Percentiles rank a stretch among this genome's conserved stretches.
These are phyloP conservation scores for Pollachius pollachius DNA, from an alignment of 2,113 vertebrate species.

Conservation along the genomic window DNA sequence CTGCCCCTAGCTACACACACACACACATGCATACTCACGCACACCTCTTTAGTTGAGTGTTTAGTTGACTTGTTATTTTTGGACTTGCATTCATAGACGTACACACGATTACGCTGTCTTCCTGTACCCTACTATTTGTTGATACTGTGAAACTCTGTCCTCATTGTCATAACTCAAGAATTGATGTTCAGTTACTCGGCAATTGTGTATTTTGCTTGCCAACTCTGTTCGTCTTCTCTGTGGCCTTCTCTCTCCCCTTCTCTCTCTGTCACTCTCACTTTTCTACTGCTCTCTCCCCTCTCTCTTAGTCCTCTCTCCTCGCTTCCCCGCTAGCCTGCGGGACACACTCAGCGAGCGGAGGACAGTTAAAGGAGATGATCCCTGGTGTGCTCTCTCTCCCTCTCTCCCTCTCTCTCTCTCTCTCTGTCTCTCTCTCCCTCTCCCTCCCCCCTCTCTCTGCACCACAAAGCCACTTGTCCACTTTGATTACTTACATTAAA, in stretches of 20 bases:
- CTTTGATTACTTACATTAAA: conserved; percentile 73
- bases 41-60: neutral
- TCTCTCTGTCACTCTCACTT: conserved; percentile 6
- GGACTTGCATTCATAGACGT: neutral
- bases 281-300: conserved; percentile 2
- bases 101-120: neutral
- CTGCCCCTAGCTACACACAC: conserved; percentile 42
- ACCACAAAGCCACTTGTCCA: conserved; percentile 69
- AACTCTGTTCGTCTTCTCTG: conserved; percentile 11
- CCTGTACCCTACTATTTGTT: neutral
- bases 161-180: no score
- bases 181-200: no score
- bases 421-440: conserved; percentile 15
- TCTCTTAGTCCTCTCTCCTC: neutral
- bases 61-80: neutral
- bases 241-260: conserved; percentile 4
- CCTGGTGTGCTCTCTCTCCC: conserved; percentile 5
- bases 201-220: neutral
- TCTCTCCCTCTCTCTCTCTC: conserved; percentile 7
- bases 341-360: conserved; percentile 54
- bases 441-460: conserved; percentile 40
- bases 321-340: conserved; percentile 27
- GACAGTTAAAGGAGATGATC: conserved; percentile 63
- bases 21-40: conserved; percentile 8
- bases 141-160: no score